These are phyloP conservation scores for Scolopax bukidnonensis DNA, from an alignment of 2,797 vertebrate genomes.

Conservation along the genomic window DNA sequence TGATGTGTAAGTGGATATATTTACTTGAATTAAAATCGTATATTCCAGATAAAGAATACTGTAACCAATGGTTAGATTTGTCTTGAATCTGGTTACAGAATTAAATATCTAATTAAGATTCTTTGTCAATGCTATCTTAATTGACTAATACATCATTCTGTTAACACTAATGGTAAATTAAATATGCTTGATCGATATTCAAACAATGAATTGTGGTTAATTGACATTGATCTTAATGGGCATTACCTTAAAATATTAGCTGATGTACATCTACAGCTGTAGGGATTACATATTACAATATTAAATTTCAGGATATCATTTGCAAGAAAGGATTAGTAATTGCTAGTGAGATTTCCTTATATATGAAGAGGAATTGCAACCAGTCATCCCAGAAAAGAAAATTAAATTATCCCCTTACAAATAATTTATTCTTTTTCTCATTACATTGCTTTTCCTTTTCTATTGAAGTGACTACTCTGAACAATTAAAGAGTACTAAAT, in stretches of 20 bases:
- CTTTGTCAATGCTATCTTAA: conserved; percentile 65
- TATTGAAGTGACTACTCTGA: neutral
- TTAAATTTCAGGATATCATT: conserved; percentile 48
- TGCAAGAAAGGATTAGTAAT: conserved; percentile 18
- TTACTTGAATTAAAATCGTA: neutral
- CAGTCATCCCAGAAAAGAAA: neutral
- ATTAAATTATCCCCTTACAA: conserved; percentile 17
- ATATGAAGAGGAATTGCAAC: conserved; percentile 31
- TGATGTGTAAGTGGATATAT: neutral
- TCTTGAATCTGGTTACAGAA: conserved; percentile 49
- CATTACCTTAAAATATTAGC: conserved; percentile 67
- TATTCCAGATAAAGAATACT: neutral
- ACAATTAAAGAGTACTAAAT: conserved; percentile 25
- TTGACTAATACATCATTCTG: conserved; percentile 68
- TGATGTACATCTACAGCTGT: conserved; percentile 16
- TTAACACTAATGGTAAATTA: conserved; percentile 70
- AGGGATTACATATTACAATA: conserved; percentile 27
- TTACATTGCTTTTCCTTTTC: neutral
- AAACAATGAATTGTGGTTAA: conserved; percentile 55
- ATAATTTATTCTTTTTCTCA: conserved; percentile 15
- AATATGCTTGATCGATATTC: conserved; percentile 69
- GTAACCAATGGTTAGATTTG: conserved; percentile 26
- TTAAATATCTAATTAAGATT: conserved; percentile 73
- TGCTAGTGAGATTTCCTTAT: conserved; percentile 4
- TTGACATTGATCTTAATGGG: conserved; percentile 59